These are phyloP conservation scores for Tetramorium bicarinatum DNA, from an alignment of 2,888 invertebrate genomes.

Conservation along the genomic window DNA sequence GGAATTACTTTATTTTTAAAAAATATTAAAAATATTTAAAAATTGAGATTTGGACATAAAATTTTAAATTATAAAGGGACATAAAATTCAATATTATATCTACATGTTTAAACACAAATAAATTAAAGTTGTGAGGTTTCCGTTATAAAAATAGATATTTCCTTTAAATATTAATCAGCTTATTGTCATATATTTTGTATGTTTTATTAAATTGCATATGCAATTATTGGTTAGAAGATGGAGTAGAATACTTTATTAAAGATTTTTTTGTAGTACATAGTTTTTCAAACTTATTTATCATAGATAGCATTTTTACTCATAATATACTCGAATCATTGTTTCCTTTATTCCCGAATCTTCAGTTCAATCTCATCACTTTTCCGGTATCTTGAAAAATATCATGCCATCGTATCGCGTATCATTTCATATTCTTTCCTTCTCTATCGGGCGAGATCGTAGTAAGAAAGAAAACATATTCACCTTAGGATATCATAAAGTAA, in stretches of 20 bases:
- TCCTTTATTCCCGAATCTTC: neutral
- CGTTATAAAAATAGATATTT: neutral
- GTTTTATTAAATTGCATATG: neutral
- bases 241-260: neutral
- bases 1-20: neutral
- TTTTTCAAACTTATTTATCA: neutral
- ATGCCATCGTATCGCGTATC: constrained; percentile 4
- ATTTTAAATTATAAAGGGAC: neutral
- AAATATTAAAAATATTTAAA: neutral
- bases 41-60: neutral
- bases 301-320: neutral
- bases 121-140: neutral
- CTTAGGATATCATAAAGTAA: constrained; percentile 32
- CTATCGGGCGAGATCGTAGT: neutral
- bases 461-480: constrained; percentile 32
- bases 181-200: neutral
- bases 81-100: neutral
- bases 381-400: constrained; percentile 23
- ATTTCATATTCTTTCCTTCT: constrained; percentile 17
- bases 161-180: neutral
- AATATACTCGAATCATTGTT: neutral
- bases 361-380: constrained; percentile 5
- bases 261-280: neutral
- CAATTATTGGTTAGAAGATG: neutral
- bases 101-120: neutral